A percentile compares a stretch with the other conserved stretches of the same genome.
phyloP scores from a whole-genome alignment of 1,140 invertebrate genomes.

The Neotoxoptera formosana region DNA sequence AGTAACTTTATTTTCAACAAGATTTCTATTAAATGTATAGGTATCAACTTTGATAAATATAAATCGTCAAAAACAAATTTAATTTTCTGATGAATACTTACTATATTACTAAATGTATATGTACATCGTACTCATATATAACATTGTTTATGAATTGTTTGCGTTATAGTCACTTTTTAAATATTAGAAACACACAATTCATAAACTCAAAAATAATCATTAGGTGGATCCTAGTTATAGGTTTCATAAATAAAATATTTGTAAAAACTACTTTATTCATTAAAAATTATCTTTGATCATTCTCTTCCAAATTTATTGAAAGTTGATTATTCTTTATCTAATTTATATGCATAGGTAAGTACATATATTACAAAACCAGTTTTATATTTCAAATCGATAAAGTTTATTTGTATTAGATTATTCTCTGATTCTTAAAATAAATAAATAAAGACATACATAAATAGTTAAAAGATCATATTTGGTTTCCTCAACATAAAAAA shows the following conservation, averaged over 20 bases:
- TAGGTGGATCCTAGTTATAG: too few species aligned
- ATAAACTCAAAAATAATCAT: too few species aligned
- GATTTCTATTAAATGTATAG: not conserved
- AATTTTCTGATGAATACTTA: not conserved
- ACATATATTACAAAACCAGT: too few species aligned
- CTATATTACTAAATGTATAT: not conserved
- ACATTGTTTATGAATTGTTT: too few species aligned
- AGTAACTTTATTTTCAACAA: not conserved
- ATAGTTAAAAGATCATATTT: not conserved
- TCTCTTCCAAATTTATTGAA: not conserved
- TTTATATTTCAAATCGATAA: not conserved
- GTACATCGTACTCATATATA: too few species aligned
- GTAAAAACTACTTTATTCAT: too few species aligned
- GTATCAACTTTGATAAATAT: not conserved
- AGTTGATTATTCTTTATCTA: not conserved
- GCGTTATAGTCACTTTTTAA: too few species aligned
- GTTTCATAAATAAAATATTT: too few species aligned
- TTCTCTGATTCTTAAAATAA: not conserved
- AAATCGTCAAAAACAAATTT: not conserved
- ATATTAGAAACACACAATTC: too few species aligned
- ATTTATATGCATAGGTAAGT: too few species aligned
- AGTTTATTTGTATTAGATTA: not conserved
- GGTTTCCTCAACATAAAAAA: not conserved
- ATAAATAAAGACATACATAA: too few species aligned
- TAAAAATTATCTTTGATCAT: too few species aligned